Evolutionary conservation across 1,140 invertebrate species (phyloP).

Genomic region (Frieseomelitta varia): DNA sequence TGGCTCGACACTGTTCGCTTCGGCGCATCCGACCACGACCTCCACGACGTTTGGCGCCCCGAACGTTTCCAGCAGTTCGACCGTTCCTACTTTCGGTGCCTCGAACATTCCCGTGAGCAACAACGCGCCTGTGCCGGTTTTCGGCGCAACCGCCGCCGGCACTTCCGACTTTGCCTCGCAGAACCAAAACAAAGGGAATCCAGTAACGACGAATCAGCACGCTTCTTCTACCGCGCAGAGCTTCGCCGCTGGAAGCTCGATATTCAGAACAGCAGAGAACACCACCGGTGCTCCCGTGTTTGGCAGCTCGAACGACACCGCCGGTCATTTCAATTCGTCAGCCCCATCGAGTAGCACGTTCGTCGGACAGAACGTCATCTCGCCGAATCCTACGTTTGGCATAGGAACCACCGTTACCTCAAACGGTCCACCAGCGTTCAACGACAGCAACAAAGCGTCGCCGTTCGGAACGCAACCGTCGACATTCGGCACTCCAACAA

Average conservation of each 20-base stretch:
- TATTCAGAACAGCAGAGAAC: conserved; percentile 17
- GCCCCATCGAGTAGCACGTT: background rate
- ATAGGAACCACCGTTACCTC: background rate
- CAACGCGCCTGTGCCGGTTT: conserved; percentile 27
- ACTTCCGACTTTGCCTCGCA: conserved; percentile 47
- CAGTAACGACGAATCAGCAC: background rate
- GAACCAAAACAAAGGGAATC: background rate
- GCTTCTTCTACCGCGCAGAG: background rate
- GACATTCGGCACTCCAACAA: conserved; percentile 47
- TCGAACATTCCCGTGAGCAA: background rate
- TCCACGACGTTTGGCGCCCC: conserved; percentile 33
- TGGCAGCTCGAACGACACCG: background rate
- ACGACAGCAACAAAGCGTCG: background rate
- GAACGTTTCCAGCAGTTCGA: conserved; percentile 10
- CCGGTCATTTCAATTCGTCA: conserved; percentile 10
- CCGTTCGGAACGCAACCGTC: conserved; percentile 30
- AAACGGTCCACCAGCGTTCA: conserved; percentile 31
- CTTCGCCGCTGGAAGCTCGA: conserved; percentile 44
- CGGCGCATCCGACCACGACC: conserved; percentile 21
- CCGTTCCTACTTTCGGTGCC: conserved; percentile 15
- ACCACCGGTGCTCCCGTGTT: background rate
- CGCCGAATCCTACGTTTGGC: conserved; percentile 48
- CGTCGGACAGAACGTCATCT: background rate
- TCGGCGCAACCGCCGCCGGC: conserved; percentile 26
- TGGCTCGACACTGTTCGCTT: conserved; percentile 30